phyloP scores from a whole-genome alignment of 1,140 invertebrate species.

The Leptoteleia sp. region DNA sequence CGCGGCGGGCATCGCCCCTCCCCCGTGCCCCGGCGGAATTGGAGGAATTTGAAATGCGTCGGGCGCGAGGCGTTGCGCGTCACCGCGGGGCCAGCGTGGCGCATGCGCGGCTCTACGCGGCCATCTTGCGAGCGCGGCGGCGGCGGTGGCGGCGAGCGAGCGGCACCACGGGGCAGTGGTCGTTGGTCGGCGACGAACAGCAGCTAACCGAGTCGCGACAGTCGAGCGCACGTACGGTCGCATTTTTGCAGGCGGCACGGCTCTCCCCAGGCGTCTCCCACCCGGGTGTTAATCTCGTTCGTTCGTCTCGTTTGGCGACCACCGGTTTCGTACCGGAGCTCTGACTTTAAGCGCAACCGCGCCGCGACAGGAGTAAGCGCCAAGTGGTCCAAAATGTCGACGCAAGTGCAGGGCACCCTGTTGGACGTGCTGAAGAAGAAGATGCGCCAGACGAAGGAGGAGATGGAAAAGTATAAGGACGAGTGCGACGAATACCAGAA shows the following conservation, averaged over 20 bases:
- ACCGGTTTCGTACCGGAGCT: not conserved
- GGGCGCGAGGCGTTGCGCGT: not conserved
- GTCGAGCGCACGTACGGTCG: conserved; percentile 12
- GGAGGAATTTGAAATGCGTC: no score
- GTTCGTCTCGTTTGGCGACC: no score
- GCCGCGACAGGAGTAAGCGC: not conserved
- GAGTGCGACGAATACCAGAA: conserved; percentile 96
- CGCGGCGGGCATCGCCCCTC: no score
- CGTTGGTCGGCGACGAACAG: conserved; percentile 58
- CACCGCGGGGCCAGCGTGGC: not conserved
- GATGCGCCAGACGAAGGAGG: conserved; percentile 98
- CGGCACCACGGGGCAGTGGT: conserved; percentile 25
- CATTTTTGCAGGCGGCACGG: conserved; percentile 40
- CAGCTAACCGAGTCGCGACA: conserved; percentile 44
- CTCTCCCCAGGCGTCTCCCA: conserved; percentile 21
- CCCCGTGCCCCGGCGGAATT: no score
- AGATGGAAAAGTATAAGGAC: conserved; percentile 98
- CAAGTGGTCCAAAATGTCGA: conserved; percentile 89
- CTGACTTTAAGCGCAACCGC: no score
- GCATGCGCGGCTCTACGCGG: conserved; percentile 45
- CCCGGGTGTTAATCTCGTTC: no score
- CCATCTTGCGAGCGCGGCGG: conserved; percentile 47
- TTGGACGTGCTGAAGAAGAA: conserved; percentile 99
- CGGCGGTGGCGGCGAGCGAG: not conserved
- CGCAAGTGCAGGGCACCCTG: conserved; percentile 92